Base-by-base conservation (phyloP, 2,888 invertebrate species). In the Pheosia tremula region DNA sequence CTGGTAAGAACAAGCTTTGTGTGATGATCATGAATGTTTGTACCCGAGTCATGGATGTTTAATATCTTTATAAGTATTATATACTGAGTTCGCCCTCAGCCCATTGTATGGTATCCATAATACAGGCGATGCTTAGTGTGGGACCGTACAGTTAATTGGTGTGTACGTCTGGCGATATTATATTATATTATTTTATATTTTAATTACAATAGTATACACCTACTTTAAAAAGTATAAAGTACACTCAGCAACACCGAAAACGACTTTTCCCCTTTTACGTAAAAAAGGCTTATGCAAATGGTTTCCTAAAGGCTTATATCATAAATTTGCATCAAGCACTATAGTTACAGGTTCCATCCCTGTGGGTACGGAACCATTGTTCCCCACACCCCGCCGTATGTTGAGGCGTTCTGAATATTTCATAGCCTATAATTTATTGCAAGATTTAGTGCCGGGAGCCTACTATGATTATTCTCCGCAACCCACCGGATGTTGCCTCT, bases 351-450 rank as follows among this genome's bases (percentile, higher is more conserved):
- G 64, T 74, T 62, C 66, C 76, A 76, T 67, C 80, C 77, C 75
- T 74, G 70, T 63, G 66, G 72, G 70, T 78, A 78, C 77, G 66
- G 79, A 85, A 84, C 79, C 85, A 82, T 81, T 82, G 82, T 86
- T 86, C 80, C 24, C 24, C 83, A 82, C 86, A 80, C 84, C 83
- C 79, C 68, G 75, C 76, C 83, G 80, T 88, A 87, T 85, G 87
- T 78, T 78, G 77, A 83, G 82, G 81, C 85, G 83, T 85, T 89
- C 85, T 90, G 88, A 87, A 87, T 92, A 91, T 92, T 89, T 91
- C 86, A 90, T 89, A 83, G 83, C 72, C 78, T 82, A 88, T 91
- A 91, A 91, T 90, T 90, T 91, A 91, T 90, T 86, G 86, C 87
- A 85, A 89, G 89, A 91, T 90, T 91, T 90, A 90, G 84, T 87